A percentile compares a stretch with the other conserved stretches of the same genome.
phyloP scores from a whole-genome alignment of 2,797 vertebrate species.

The Poecile montanus region DNA sequence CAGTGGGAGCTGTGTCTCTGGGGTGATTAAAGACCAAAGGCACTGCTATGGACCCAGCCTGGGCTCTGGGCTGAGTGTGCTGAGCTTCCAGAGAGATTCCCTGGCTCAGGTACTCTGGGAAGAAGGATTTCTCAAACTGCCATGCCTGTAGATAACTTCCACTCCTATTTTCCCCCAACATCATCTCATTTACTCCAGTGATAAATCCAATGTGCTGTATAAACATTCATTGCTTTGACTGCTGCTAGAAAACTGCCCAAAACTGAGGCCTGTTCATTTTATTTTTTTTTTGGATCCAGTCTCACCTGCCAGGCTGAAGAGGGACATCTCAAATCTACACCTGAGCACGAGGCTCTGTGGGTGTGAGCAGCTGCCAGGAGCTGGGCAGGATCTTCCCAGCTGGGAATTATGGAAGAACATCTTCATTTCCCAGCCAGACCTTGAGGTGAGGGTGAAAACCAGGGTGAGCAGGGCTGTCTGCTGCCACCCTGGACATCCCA shows the following conservation, averaged over 20 bases:
- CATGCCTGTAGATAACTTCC: neutral
- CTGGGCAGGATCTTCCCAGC: neutral
- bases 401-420: neutral
- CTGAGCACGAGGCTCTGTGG: neutral
- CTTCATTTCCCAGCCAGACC: neutral
- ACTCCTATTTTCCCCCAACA: neutral
- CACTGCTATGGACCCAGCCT: neutral
- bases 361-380: neutral
- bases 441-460: accelerated
- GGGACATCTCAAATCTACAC: neutral
- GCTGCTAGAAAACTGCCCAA: neutral
- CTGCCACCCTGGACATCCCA: neutral
- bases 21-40: neutral
- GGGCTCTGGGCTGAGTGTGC: neutral
- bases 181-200: neutral
- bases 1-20: neutral
- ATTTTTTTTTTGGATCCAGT: neutral
- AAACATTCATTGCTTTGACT: neutral
- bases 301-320: neutral
- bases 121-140: neutral
- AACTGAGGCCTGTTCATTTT: neutral
- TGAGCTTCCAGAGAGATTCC: neutral
- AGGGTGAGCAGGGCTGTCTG: neutral
- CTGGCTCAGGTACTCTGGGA: neutral
- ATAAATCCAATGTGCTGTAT: neutral